Conservation (phyloP, 2,113 vertebrate species). For the Ciconia stormi region DNA sequence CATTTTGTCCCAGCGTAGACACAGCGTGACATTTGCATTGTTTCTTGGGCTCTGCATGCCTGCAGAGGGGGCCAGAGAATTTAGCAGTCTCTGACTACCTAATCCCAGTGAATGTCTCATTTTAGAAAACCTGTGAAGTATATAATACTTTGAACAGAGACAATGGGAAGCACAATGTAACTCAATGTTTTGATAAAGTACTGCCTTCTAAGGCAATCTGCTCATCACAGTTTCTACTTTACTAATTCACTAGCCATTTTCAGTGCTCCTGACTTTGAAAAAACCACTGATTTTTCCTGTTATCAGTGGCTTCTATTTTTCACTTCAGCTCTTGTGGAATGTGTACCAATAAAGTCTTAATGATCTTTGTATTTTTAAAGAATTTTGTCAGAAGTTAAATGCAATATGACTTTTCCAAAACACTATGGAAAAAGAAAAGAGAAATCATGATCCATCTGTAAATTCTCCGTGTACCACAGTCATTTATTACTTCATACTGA, state of each 20-base stretch:
- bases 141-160: neutral
- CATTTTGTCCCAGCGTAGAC: rapidly evolving
- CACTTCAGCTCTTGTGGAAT: neutral
- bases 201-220: neutral
- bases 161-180: neutral
- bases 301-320: neutral
- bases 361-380: neutral
- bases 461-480: slow-evolving; percentile 49
- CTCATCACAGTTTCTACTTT: neutral
- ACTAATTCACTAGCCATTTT: neutral
- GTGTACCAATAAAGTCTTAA: neutral
- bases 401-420: slow-evolving; percentile 27
- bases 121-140: neutral
- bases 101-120: rapidly evolving
- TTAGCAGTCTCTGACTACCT: neutral
- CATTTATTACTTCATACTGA: slow-evolving; percentile 63
- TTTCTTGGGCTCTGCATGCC: neutral
- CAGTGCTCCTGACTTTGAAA: neutral
- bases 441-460: slow-evolving; percentile 30
- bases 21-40: rapidly evolving
- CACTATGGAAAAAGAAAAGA: neutral
- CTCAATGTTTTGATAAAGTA: neutral
- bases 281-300: neutral
- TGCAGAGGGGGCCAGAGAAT: slow-evolving; percentile 23
- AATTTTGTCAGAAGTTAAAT: neutral